Conservation (phyloP, 2,797 vertebrate genomes). For the Amblyopsis hoosieri region DNA sequence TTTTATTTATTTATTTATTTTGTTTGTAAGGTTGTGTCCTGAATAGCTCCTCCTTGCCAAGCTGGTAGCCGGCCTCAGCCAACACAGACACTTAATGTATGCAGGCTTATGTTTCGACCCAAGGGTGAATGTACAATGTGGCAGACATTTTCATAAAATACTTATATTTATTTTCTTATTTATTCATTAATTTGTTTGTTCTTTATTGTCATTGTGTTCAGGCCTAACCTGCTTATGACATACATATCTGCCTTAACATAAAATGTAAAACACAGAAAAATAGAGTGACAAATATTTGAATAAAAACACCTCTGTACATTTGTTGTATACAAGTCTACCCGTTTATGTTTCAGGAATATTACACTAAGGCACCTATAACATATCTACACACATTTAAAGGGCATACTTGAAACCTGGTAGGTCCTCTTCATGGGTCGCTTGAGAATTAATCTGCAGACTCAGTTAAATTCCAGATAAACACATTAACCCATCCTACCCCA, state of each 20-base stretch:
- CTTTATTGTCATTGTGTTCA: too few relatives aligned
- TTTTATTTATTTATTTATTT: too few relatives aligned
- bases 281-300: too few relatives aligned
- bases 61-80: neutral
- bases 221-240: too few relatives aligned
- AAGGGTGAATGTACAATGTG: too few relatives aligned
- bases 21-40: slow-evolving; percentile 1
- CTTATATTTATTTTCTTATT: neutral
- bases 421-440: slow-evolving; percentile 40
- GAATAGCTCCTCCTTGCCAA: neutral
- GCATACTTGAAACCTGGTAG: slow-evolving; percentile 46
- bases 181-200: too few relatives aligned
- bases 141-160: neutral
- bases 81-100: neutral
- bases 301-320: neutral
- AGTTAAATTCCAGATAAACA: slow-evolving; percentile 19
- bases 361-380: slow-evolving; percentile 40
- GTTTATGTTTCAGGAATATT: slow-evolving; percentile 35
- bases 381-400: slow-evolving; percentile 38
- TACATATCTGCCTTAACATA: too few relatives aligned
- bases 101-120: too few relatives aligned
- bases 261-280: too few relatives aligned
- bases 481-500: too few relatives aligned
- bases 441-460: slow-evolving; percentile 34
- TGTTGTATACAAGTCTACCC: slow-evolving; percentile 13